A percentile compares a stretch with the other conserved stretches of the same genome.
Evolutionary conservation across 2,113 vertebrate genomes (phyloP).

Genomic region (Myotis davidii): DNA sequence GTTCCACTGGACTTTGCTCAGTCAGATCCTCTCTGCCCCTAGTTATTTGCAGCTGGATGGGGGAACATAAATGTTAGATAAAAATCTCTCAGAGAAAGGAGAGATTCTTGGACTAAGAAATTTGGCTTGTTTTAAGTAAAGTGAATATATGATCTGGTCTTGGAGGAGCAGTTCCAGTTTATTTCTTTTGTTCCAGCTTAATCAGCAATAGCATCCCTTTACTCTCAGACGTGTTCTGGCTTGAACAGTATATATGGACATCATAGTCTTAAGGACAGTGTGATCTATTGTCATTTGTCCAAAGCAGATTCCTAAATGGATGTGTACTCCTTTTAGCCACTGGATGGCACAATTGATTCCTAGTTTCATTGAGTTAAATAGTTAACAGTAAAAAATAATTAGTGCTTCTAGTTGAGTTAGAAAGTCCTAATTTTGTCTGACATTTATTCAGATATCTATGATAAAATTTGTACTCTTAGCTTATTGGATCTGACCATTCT

Average conservation of each 20-base stretch:
- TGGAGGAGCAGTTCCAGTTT: neutral
- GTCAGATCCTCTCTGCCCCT: neutral
- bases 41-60: constrained; percentile 10
- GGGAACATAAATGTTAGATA: neutral
- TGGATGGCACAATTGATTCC: constrained; percentile 64
- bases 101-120: constrained; percentile 1
- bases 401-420: constrained; percentile 24
- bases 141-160: neutral
- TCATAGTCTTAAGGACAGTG: neutral
- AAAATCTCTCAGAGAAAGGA: constrained; percentile 22
- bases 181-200: neutral
- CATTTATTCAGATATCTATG: neutral
- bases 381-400: neutral
- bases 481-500: neutral
- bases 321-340: constrained; percentile 57
- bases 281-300: neutral
- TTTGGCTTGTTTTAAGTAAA: neutral
- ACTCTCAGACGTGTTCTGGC: neutral
- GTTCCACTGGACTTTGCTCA: neutral
- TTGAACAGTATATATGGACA: neutral
- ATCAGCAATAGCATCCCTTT: neutral
- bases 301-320: neutral
- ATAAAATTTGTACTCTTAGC: constrained; percentile 19
- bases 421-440: neutral
- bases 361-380: constrained; percentile 49